Evolutionary conservation across 2,113 vertebrate genomes (phyloP).

Genomic region (Brachypodius melanocephalos): DNA sequence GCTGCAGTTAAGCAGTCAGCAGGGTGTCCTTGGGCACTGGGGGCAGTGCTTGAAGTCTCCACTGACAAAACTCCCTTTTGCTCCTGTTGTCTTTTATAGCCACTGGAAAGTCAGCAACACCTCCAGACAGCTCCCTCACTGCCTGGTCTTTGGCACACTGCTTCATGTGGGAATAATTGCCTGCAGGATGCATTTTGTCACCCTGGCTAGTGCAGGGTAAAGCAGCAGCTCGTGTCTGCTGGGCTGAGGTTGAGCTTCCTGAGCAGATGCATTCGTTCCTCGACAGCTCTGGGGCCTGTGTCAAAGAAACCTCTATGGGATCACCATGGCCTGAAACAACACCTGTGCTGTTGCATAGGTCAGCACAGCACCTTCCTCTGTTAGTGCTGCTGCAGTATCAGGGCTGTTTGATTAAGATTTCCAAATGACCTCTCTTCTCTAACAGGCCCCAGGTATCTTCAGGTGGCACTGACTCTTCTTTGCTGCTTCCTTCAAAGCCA

Average conservation of each 20-base stretch:
- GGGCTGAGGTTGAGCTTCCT: background rate
- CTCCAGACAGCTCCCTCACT: background rate
- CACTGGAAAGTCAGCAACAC: background rate
- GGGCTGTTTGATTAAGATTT: background rate
- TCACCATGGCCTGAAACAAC: background rate
- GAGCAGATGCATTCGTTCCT: background rate
- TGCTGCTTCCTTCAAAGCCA: background rate
- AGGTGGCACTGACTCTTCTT: background rate
- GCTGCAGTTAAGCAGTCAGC: background rate
- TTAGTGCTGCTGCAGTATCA: background rate
- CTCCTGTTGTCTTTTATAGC: background rate
- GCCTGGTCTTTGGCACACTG: background rate
- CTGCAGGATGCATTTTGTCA: background rate
- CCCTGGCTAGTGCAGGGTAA: background rate
- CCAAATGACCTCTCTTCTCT: background rate
- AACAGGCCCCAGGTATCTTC: background rate
- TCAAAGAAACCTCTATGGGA: background rate
- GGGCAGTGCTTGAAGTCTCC: background rate
- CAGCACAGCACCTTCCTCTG: background rate
- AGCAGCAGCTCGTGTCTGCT: fast-evolving
- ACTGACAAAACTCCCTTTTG: background rate
- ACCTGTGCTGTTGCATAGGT: background rate
- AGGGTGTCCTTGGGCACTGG: background rate
- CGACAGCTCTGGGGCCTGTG: background rate
- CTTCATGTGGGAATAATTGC: background rate